Conservation (phyloP, 2,888 invertebrate genomes). For the Brachyptera risi region DNA sequence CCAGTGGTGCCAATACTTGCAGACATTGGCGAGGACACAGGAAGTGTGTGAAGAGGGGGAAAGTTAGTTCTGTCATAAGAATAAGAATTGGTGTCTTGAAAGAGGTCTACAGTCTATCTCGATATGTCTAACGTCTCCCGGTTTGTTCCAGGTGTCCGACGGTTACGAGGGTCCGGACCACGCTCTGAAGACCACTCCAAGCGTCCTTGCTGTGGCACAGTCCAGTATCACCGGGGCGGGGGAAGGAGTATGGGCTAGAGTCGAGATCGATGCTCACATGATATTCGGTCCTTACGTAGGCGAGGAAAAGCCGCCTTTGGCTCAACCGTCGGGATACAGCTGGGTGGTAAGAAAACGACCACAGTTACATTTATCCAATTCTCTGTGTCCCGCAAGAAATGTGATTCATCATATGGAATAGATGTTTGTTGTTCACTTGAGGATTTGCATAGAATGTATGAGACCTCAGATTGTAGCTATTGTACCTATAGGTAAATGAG, state of each 20-base stretch:
- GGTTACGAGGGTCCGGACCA: slow-evolving; percentile 31
- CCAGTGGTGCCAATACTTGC: too few species aligned
- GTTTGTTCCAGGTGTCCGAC: slow-evolving; percentile 18
- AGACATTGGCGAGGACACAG: too few species aligned
- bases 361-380: too few species aligned
- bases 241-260: slow-evolving; percentile 39
- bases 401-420: not conserved
- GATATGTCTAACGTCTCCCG: too few species aligned
- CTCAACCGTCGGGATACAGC: slow-evolving; percentile 39
- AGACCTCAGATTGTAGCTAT: too few species aligned
- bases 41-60: too few species aligned
- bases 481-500: slow-evolving; percentile 13
- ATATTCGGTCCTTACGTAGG: slow-evolving; percentile 44
- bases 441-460: too few species aligned
- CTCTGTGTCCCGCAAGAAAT: not conserved
- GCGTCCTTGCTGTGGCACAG: slow-evolving; percentile 36
- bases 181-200: slow-evolving; percentile 39
- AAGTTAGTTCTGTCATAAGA: too few species aligned
- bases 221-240: slow-evolving; percentile 41
- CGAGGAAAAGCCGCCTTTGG: slow-evolving; percentile 32
- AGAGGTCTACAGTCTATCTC: too few species aligned
- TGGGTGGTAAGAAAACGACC: slow-evolving; percentile 44
- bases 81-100: too few species aligned
- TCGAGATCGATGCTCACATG: slow-evolving; percentile 36
- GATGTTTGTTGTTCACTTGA: not conserved